Conservation (phyloP, 2,113 vertebrate genomes). For the Megaceryle torquata region DNA sequence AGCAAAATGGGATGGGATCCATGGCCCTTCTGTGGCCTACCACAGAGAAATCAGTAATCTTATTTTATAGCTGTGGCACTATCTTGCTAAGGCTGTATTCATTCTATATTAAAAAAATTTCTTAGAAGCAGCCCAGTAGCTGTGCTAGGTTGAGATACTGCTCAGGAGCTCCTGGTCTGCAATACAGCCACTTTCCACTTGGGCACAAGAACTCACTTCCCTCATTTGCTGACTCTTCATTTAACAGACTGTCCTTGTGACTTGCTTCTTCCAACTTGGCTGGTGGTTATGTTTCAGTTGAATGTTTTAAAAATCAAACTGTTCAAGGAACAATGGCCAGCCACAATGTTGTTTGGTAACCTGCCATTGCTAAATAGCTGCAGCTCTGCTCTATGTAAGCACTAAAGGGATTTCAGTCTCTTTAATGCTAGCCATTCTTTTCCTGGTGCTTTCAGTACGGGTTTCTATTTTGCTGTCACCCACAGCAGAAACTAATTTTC, state of each 20-base stretch:
- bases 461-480: conserved; percentile 12
- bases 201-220: background rate
- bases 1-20: background rate
- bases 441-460: conserved; percentile 18
- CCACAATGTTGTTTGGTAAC: conserved; percentile 52
- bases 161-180: background rate
- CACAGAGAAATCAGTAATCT: background rate
- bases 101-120: background rate
- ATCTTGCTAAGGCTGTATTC: background rate
- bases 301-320: conserved; percentile 68
- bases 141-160: background rate
- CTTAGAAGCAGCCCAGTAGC: background rate
- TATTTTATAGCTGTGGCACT: background rate
- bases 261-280: conserved; percentile 19
- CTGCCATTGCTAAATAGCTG: conserved; percentile 55
- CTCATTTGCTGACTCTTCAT: conserved; percentile 26
- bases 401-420: conserved; percentile 18
- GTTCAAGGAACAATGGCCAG: conserved; percentile 61
- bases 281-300: background rate
- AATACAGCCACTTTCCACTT: background rate
- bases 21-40: background rate
- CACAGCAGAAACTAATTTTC: conserved; percentile 48
- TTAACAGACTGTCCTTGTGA: background rate
- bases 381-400: conserved; percentile 21
- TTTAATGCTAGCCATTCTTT: conserved; percentile 41